Conservation (phyloP, 2,888 invertebrate genomes). For the Ditula angustiorana region DNA sequence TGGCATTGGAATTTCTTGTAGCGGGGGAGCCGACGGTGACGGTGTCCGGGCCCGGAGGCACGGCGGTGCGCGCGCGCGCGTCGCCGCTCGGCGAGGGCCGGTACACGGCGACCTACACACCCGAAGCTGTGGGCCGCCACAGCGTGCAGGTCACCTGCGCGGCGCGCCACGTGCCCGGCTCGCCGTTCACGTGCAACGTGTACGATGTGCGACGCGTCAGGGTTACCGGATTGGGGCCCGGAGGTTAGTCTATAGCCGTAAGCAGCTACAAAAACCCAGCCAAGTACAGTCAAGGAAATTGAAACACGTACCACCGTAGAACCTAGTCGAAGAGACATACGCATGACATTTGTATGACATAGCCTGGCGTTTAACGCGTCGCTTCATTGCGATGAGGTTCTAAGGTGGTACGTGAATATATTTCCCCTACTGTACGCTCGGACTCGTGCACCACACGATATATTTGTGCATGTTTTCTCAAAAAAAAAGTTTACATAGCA, state of each 20-base stretch:
- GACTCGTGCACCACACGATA: too few relatives aligned
- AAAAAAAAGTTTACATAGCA: too few relatives aligned
- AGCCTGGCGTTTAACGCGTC: too few relatives aligned
- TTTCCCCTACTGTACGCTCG: too few relatives aligned
- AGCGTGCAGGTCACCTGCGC: constrained; percentile 93
- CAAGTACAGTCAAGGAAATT: too few relatives aligned
- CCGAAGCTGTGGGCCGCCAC: constrained; percentile 95
- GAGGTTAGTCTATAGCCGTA: constrained; percentile 61
- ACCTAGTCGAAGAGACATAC: too few relatives aligned
- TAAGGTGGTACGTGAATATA: too few relatives aligned
- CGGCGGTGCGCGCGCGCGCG: constrained; percentile 90
- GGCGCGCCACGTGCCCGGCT: constrained; percentile 94
- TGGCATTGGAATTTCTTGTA: constrained; percentile 47
- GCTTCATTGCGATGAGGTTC: too few relatives aligned
- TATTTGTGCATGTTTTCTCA: too few relatives aligned
- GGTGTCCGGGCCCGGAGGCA: constrained; percentile 94
- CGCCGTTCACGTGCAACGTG: constrained; percentile 97
- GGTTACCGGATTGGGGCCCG: constrained; percentile 87
- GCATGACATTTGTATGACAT: too few relatives aligned
- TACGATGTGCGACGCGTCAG: constrained; percentile 95
- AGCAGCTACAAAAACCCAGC: too few relatives aligned
- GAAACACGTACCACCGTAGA: too few relatives aligned
- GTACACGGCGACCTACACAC: constrained; percentile 92
- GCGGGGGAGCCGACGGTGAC: constrained; percentile 89
- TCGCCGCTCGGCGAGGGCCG: constrained; percentile 87